Base-by-base conservation (phyloP, 2,888 invertebrate species). In the Apeira syringaria region DNA sequence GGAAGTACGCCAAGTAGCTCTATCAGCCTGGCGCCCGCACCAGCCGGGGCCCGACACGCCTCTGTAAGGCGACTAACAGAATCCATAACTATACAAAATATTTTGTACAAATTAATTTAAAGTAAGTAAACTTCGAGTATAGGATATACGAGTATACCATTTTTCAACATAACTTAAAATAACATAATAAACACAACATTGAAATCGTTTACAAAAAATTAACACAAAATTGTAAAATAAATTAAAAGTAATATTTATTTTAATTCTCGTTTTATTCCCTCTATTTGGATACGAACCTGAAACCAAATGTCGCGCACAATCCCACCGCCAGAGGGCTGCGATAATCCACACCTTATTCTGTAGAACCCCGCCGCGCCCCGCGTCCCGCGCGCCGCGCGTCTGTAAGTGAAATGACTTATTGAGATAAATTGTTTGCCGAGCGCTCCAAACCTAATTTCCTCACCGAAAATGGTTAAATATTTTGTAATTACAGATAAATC, bases 1-100 rank as follows among this genome's bases (percentile, higher is more conserved):
- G 81, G 80, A 72, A 50, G 48, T 25, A 37, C 36, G 74, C 80
- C 80, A 80, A 74, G 64, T 61, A 59, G 50, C 60, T 58, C 64
- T 72, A 74, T 73, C 73, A 58, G 55, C 47, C 55, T 41, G 45
- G 40, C 41, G 51, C 50, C 42, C 56, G 50, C 51, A 53, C 55
- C 53, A 59, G 61, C 61, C 60, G 48, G 62, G 42, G 39, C 27
- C 18, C 17, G 37, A 39, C 32, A 35, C 17, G 37, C 42, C 32
- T 31, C 15, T 55, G 51, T 62, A 36, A 56, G 51, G 26, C 9
- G 51, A n/a, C n/a, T n/a, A n/a, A n/a, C n/a, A n/a, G n/a, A n/a
- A n/a, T n/a, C n/a, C n/a, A n/a, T n/a, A n/a, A n/a, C n/a, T n/a
- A n/a, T n/a, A n/a, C n/a, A n/a, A n/a, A n/a, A n/a, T n/a, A n/a